Percentiles rank a stretch among this genome's conserved stretches.
phyloP scores from a whole-genome alignment of 2,888 invertebrate genomes.

The Sepioteuthis lessoniana region DNA sequence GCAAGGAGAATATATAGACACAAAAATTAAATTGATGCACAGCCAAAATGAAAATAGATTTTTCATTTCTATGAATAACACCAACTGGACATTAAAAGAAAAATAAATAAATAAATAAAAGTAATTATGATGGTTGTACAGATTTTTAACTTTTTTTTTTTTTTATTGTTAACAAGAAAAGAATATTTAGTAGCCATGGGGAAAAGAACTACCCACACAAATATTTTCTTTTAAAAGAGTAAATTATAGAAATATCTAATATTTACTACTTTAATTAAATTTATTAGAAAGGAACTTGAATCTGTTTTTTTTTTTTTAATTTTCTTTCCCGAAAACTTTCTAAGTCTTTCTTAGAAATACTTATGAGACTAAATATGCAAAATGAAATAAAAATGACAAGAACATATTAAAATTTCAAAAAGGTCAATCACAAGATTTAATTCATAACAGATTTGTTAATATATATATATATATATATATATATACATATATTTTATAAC shows the following conservation, averaged over 20 bases:
- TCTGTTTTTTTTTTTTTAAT: not conserved
- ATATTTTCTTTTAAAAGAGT: not conserved
- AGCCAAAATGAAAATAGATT: not conserved
- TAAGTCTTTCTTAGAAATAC: not conserved
- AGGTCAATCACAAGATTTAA: not conserved
- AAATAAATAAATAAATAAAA: not conserved
- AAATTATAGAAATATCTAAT: not conserved
- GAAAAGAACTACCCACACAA: not conserved
- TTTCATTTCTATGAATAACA: not conserved
- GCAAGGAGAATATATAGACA: not conserved
- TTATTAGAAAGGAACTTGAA: not conserved
- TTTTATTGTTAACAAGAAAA: not conserved
- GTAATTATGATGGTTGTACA: not conserved
- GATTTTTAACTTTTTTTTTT: not conserved
- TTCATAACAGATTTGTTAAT: not conserved
- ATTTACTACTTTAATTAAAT: conserved; percentile 9
- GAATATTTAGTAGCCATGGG: not conserved
- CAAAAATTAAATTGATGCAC: not conserved
- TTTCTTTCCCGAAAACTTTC: not conserved
- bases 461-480: too few species aligned
- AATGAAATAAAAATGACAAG: not conserved
- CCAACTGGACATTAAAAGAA: not conserved
- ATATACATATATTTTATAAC: not conserved
- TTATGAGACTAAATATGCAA: not conserved
- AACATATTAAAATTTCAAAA: too few species aligned